Conservation (phyloP, 2,888 invertebrate species). For the Drosophila barbarae region DNA sequence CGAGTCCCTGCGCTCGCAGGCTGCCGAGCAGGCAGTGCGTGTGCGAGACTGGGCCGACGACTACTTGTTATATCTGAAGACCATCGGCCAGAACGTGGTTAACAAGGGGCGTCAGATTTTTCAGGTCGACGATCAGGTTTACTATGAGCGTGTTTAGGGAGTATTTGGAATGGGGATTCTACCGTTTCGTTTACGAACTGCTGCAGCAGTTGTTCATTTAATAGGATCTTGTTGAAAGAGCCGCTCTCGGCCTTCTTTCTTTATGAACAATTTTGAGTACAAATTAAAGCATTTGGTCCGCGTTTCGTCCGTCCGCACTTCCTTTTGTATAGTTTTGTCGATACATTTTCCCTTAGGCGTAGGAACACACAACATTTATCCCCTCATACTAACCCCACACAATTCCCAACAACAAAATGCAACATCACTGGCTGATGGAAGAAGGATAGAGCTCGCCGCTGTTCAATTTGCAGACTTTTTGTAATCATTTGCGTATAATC, state of each 20-base stretch:
- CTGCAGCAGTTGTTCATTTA: conserved; percentile 56
- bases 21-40: conserved; percentile 81
- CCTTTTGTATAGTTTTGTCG: conserved; percentile 19
- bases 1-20: conserved; percentile 80
- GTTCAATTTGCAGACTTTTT: conserved; percentile 37
- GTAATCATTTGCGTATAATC: conserved; percentile 16
- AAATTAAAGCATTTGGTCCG: conserved; percentile 61
- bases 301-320: conserved; percentile 31
- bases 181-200: conserved; percentile 63
- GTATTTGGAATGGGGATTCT: conserved; percentile 44
- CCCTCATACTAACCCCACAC: conserved; percentile 27
- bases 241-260: conserved; percentile 9
- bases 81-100: conserved; percentile 81
- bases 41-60: conserved; percentile 80
- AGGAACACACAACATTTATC: conserved; percentile 26
- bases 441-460: conserved; percentile 78
- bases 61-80: conserved; percentile 80
- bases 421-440: conserved; percentile 54
- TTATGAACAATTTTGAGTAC: conserved; percentile 60
- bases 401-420: conserved; percentile 41
- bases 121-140: conserved; percentile 61
- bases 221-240: conserved; percentile 5
- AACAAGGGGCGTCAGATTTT: conserved; percentile 81
- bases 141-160: conserved; percentile 72
- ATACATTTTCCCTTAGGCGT: conserved; percentile 17